Evolutionary conservation across 1,140 invertebrate genomes (phyloP).

Genomic region (Sitobion miscanthi): DNA sequence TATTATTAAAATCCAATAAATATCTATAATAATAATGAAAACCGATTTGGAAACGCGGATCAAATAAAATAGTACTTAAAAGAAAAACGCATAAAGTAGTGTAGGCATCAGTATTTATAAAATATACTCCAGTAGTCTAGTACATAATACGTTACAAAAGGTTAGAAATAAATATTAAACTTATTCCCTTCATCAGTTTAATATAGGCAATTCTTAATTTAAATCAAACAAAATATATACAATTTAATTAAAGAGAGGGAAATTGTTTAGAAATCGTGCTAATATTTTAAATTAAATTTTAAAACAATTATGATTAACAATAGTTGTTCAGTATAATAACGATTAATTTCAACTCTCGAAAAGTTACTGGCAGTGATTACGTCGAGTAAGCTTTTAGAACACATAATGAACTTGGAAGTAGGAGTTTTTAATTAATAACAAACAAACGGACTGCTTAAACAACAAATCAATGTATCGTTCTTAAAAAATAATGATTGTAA

Average conservation of each 20-base stretch:
- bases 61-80: not conserved
- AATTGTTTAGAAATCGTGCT: not conserved
- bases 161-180: not conserved
- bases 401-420: not conserved
- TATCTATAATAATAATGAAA: not conserved
- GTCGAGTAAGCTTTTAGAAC: not conserved
- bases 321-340: not conserved
- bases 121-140: no score
- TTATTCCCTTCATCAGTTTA: not conserved
- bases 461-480: not conserved
- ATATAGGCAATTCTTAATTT: not conserved
- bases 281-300: not conserved
- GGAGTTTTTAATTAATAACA: constrained; percentile 36
- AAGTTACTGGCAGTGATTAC: constrained; percentile 23
- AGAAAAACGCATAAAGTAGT: not conserved
- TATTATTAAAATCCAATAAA: not conserved
- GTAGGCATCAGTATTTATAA: not conserved
- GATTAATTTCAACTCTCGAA: constrained; percentile 7
- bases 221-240: not conserved
- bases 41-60: not conserved
- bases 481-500: not conserved
- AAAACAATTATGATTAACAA: not conserved
- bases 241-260: not conserved
- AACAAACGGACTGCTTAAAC: not conserved
- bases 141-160: not conserved